Percentiles rank a stretch among this genome's conserved stretches.
Conservation (phyloP, 64 coral and sea anemone genomes). For the Anthopleura sola region DNA sequence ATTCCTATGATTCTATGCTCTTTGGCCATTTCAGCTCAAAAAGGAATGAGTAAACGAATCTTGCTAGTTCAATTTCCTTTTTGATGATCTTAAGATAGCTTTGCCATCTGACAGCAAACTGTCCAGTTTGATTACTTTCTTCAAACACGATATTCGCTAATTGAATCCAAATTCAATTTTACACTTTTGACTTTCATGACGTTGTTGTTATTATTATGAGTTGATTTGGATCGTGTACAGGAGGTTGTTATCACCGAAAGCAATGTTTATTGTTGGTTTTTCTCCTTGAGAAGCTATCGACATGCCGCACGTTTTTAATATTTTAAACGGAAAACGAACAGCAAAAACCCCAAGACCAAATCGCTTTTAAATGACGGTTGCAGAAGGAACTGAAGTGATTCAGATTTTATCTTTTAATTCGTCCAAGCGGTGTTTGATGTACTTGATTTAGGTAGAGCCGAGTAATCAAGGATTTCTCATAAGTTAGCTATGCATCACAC, state of each 20-base stretch:
- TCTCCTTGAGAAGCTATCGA: neutral
- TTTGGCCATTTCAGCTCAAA: neutral
- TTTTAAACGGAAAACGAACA: neutral
- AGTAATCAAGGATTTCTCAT: neutral
- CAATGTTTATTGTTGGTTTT: neutral
- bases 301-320: neutral
- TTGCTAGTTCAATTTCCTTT: slow-evolving; percentile 8
- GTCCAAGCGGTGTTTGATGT: neutral
- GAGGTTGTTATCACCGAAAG: neutral
- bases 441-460: neutral
- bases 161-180: neutral
- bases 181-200: neutral
- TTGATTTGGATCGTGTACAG: neutral
- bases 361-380: neutral
- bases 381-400: neutral
- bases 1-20: neutral
- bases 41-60: neutral
- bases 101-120: neutral
- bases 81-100: neutral
- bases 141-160: neutral
- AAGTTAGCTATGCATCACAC: neutral
- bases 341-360: neutral
- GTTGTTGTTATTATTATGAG: neutral
- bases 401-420: neutral
- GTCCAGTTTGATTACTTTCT: slow-evolving; percentile 12